Evolutionary conservation across 2,113 vertebrate genomes (phyloP).

Genomic region (Xenus cinereus): DNA sequence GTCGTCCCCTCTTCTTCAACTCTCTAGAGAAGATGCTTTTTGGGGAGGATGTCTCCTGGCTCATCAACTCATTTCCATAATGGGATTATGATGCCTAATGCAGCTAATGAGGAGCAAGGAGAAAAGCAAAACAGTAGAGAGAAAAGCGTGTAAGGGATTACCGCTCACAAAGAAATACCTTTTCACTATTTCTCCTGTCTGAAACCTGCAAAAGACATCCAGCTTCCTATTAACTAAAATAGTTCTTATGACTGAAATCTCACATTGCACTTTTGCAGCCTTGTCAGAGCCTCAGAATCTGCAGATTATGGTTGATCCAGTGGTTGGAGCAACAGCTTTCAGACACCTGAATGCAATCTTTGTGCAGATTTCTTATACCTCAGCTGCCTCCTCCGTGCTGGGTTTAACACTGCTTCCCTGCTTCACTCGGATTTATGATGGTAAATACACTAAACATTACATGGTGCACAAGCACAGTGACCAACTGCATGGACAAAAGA

Average conservation of each 20-base stretch:
- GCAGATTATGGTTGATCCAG: not conserved
- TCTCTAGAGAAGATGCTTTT: slow-evolving; percentile 17
- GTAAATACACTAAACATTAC: not conserved
- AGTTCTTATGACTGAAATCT: not conserved
- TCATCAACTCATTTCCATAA: slow-evolving; percentile 48
- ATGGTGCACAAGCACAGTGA: not conserved
- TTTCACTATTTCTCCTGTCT: not conserved
- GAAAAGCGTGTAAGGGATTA: not conserved
- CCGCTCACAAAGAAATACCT: not conserved
- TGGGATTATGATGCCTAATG: slow-evolving; percentile 41
- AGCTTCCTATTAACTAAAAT: not conserved
- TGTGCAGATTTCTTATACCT: not conserved
- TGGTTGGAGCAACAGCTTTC: not conserved
- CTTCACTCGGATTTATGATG: not conserved
- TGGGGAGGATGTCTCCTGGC: not conserved
- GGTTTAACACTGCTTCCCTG: not conserved
- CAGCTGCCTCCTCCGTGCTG: not conserved
- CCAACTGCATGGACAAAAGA: not conserved
- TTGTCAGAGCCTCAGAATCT: not conserved
- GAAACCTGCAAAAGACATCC: not conserved
- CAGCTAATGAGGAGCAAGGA: slow-evolving; percentile 33
- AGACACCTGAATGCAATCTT: not conserved
- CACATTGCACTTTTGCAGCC: not conserved
- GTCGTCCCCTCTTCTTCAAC: not conserved
- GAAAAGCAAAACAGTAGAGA: not conserved